Evolutionary conservation across 2,113 vertebrate species (phyloP).

Genomic region (Hemicordylus capensis): DNA sequence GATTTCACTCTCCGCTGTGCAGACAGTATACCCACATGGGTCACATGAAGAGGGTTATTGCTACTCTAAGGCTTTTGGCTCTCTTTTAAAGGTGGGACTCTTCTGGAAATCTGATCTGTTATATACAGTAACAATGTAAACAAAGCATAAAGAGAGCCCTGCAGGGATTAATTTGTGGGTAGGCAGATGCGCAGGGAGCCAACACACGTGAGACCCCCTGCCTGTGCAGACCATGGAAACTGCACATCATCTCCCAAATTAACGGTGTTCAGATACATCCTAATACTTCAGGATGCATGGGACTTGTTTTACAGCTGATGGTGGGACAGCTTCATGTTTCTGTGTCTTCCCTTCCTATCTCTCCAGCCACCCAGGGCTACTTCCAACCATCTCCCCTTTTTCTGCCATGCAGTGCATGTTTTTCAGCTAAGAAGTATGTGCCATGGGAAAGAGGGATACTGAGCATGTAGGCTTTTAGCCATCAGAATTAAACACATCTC

Average conservation of each 20-base stretch:
- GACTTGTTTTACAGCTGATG: not conserved
- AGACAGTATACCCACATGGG: too few relatives aligned
- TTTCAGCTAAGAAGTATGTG: not conserved
- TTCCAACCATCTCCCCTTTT: not conserved
- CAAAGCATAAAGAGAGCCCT: too few relatives aligned
- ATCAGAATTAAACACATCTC: not conserved
- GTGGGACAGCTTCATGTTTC: not conserved
- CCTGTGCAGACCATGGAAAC: not conserved
- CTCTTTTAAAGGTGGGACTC: not conserved
- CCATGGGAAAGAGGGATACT: not conserved
- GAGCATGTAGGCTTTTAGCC: not conserved
- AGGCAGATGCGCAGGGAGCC: not conserved
- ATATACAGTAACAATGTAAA: not conserved
- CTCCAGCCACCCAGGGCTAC: not conserved
- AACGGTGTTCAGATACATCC: not conserved
- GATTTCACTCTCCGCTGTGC: too few relatives aligned
- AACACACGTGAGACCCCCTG: not conserved
- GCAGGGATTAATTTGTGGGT: too few relatives aligned
- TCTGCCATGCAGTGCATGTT: not conserved
- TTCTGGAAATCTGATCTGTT: not conserved
- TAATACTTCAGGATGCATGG: not conserved
- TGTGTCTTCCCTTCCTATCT: too few relatives aligned
- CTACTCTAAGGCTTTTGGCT: not conserved
- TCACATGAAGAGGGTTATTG: too few relatives aligned
- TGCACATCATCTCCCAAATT: not conserved